Conservation (phyloP, 2,797 vertebrate species). For the Staurois parvus region DNA sequence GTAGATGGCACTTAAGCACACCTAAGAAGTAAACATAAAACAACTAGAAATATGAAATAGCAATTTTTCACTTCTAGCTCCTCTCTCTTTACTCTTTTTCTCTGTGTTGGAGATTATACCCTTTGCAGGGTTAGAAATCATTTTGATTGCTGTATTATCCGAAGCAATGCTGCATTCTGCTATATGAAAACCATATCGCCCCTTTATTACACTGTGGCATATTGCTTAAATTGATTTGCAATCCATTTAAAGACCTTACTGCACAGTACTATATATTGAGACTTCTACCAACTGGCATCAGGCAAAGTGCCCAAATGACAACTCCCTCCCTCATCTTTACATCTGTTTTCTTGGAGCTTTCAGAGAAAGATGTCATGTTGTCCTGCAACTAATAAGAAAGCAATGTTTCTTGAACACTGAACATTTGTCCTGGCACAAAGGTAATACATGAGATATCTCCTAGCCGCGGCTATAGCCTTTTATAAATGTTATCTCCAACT, state of each 20-base stretch:
- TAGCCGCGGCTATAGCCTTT: constrained; percentile 7
- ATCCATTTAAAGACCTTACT: constrained; percentile 17
- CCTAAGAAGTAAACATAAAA: background rate
- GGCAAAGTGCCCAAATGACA: background rate
- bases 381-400: constrained; percentile 27
- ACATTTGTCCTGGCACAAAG: constrained; percentile 48
- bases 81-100: background rate
- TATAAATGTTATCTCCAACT: constrained; percentile 52
- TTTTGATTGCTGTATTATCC: constrained; percentile 21
- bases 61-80: background rate
- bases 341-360: constrained; percentile 21
- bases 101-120: background rate
- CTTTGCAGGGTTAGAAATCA: constrained; percentile 19
- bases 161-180: constrained; percentile 1
- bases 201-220: constrained; percentile 1
- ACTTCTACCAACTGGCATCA: background rate
- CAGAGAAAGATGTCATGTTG: constrained; percentile 21
- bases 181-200: background rate
- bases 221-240: constrained; percentile 19
- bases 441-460: constrained; percentile 36
- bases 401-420: background rate
- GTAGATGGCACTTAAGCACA: too few relatives aligned
- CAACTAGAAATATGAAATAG: background rate
- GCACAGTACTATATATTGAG: background rate
- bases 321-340: background rate